These are phyloP conservation scores for Aelia acuminata DNA, from an alignment of 2,888 invertebrate genomes.

Conservation along the genomic window DNA sequence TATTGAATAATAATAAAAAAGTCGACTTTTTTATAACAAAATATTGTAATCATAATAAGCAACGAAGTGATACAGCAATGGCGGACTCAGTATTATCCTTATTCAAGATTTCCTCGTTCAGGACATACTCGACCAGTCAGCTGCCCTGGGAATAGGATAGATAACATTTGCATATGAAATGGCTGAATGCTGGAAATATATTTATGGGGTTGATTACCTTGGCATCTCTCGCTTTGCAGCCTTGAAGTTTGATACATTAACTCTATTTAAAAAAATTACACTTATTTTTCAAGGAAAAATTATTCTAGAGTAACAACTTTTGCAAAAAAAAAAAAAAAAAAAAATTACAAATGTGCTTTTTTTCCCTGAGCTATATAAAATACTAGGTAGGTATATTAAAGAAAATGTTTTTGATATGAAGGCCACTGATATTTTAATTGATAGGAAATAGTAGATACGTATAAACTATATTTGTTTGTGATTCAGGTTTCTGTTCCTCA, in stretches of 20 bases:
- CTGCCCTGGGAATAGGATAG: background rate
- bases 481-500: too few species aligned
- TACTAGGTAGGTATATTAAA: too few species aligned
- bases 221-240: background rate
- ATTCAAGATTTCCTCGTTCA: background rate
- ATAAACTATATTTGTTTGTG: too few species aligned
- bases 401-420: too few species aligned
- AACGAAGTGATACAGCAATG: background rate
- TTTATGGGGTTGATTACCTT: conserved; percentile 21
- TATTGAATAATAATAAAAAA: too few species aligned
- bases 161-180: conserved; percentile 19
- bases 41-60: background rate
- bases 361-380: too few species aligned
- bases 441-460: too few species aligned
- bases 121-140: background rate
- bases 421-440: too few species aligned
- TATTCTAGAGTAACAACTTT: background rate
- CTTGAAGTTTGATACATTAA: background rate
- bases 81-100: background rate
- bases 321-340: background rate
- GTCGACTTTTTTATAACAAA: too few species aligned
- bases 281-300: background rate
- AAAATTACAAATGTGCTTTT: too few species aligned
- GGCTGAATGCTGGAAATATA: background rate
- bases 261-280: background rate